These are phyloP conservation scores for Phalacrocorax carbo DNA, from an alignment of 2,113 vertebrate genomes.

Conservation along the genomic window DNA sequence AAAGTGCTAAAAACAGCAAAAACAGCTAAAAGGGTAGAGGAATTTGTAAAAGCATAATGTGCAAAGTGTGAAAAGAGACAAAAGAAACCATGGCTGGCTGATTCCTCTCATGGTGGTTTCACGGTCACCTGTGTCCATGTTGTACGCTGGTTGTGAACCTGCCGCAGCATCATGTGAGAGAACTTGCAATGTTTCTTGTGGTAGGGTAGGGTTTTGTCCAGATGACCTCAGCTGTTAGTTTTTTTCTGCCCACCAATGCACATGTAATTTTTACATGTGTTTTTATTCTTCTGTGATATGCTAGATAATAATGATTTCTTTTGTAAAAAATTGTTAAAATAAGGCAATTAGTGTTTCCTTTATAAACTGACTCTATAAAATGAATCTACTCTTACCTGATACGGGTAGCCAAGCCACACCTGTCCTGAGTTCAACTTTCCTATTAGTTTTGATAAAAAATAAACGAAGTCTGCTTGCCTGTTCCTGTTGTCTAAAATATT, in stretches of 20 bases:
- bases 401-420: not conserved
- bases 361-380: not conserved
- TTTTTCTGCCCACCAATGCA: not conserved
- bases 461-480: not conserved
- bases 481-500: not conserved
- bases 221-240: not conserved
- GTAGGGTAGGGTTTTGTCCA: not conserved
- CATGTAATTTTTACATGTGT: not conserved
- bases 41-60: not conserved
- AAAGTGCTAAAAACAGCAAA: conserved; percentile 13
- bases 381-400: not conserved
- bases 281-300: not conserved
- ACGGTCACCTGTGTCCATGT: not conserved
- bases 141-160: not conserved
- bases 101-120: not conserved
- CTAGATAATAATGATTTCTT: not conserved
- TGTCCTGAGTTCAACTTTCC: not conserved
- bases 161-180: not conserved
- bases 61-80: conserved; percentile 23
- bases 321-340: not conserved
- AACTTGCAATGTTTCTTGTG: accelerated
- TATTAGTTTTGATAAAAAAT: not conserved
- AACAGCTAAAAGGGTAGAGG: not conserved
- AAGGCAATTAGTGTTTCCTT: not conserved
- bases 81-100: not conserved